Base-by-base conservation (phyloP, 2,113 vertebrate genomes). In the Cyprichromis sp. region DNA sequence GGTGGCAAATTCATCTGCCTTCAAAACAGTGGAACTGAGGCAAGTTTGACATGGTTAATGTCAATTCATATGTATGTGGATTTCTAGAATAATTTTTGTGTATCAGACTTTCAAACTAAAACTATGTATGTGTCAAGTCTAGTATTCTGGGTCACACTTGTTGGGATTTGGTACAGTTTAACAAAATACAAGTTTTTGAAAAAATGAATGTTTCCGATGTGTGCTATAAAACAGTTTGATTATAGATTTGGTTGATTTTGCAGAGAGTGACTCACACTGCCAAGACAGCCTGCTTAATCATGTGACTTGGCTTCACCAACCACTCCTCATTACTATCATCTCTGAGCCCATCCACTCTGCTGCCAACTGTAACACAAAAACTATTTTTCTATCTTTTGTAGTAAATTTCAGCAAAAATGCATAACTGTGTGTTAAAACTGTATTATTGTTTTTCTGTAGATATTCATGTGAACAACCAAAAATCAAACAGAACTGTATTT, bases 1-100 rank as follows among this genome's bases (percentile, higher is more conserved):
- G 97, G 98, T 2, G 98, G 98, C 13, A 99, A 98, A 66, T 99
- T 98, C 71, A 97, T 99, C 85, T 94, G 96, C 54, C 89, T 99
- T 86, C 97, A 96, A 59, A 99, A 99, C 92, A 96, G 85, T 38
- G 97, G 97, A 2, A 96, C 97, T 0, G 96, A 98, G 97, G 98
- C 98, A 24, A 93, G 89, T 52, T 50, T 52, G 26, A 52, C 10
- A 14, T 12, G 45, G 13, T 78, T 78, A 26, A 52, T 31, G 73
- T 31, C 45, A 52, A 10, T 31, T 52, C 45, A n/a, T 13, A 29
- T 78, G 29, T 78, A 78, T 17, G 45, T n/a, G 10, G 26, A 12
- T 78, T n/a, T 78, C 26, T 19, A 31, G 26, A 31, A 50, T 34
- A 12, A 13, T 13, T 14, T 81, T 31, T 45, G 38, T 47, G 17